Conservation (phyloP, 1,140 invertebrate species). For the Hycleus phaleratus region DNA sequence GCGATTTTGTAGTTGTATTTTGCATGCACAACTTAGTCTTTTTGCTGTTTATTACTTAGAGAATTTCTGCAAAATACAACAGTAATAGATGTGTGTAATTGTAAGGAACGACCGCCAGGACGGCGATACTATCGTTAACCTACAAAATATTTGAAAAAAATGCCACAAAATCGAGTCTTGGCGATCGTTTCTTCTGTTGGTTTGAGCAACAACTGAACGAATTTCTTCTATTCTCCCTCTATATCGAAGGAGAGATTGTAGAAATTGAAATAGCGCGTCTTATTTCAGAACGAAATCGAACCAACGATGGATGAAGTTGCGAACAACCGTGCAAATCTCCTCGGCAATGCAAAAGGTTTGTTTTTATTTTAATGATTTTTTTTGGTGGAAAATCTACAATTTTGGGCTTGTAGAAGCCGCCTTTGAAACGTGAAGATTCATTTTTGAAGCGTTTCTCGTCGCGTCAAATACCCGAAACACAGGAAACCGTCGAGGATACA, state of each 20-base stretch:
- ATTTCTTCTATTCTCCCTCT: no score
- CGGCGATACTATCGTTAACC: no score
- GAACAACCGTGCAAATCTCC: slow-evolving; percentile 85
- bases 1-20: slow-evolving; percentile 3
- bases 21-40: not conserved
- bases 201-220: no score
- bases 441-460: slow-evolving; percentile 92
- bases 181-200: no score
- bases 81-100: not conserved
- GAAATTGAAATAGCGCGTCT: not conserved
- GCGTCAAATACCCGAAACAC: slow-evolving; percentile 77
- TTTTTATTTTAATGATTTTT: not conserved
- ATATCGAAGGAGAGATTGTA: not conserved
- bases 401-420: slow-evolving; percentile 51
- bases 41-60: not conserved
- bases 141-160: no score
- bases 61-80: slow-evolving; percentile 8
- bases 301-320: slow-evolving; percentile 89
- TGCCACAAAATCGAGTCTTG: no score
- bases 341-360: slow-evolving; percentile 63
- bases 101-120: no score
- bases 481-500: slow-evolving; percentile 68
- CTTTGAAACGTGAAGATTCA: slow-evolving; percentile 86
- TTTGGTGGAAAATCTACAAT: slow-evolving; percentile 31
- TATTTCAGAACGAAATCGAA: slow-evolving; percentile 74